Evolutionary conservation across 2,797 vertebrate genomes (phyloP), one percentile per base, ranked within the genome.

Genomic region (Synanceia verrucosa): DNA sequence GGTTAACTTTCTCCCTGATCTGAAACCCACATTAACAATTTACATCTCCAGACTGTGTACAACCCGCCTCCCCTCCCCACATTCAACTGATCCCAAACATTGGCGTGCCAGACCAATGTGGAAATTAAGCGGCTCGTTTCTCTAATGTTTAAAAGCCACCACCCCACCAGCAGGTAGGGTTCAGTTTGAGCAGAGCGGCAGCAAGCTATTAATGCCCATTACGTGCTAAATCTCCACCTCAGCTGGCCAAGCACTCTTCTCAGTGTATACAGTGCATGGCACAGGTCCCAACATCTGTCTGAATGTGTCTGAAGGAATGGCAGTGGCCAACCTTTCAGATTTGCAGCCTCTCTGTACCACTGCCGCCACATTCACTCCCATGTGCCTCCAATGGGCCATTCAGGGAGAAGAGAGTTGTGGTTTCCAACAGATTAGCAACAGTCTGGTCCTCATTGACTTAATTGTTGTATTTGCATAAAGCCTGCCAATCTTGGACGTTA

Each of bases 351-450:
- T 61, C 70, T 70, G 36, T 81, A 81, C 84, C 81, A 81, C 86
- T 86, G 82, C 70, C 73, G n/a, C 72, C 67, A 63, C 73, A 69
- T 88, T 91, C 72, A 83, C 82, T 90, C 80, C 82, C 83, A 81
- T 90, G 66, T 80, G 83, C 85, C 83, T 89, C 81, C 78, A 78
- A 77, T 77, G 77, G 76, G 68, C 80, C 85, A 72, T 88, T 89
- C 70, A 89, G 73, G 80, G 56, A 77, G 79, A 79, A 84, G 78
- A 83, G 86, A 80, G 81, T 69, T 90, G 89, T 76, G 88, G 88
- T 91, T 91, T 91, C 82, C 85, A 92, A 85, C 81, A 90, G 90
- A 94, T 93, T 92, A 93, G 91, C 81, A 83, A 81, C 90, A 91
- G 88, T 91, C 92, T 94, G 90, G 90, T 88, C 79, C 82, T 90